phyloP scores from a whole-genome alignment of 2,113 vertebrate genomes.

The Catagonus wagneri region DNA sequence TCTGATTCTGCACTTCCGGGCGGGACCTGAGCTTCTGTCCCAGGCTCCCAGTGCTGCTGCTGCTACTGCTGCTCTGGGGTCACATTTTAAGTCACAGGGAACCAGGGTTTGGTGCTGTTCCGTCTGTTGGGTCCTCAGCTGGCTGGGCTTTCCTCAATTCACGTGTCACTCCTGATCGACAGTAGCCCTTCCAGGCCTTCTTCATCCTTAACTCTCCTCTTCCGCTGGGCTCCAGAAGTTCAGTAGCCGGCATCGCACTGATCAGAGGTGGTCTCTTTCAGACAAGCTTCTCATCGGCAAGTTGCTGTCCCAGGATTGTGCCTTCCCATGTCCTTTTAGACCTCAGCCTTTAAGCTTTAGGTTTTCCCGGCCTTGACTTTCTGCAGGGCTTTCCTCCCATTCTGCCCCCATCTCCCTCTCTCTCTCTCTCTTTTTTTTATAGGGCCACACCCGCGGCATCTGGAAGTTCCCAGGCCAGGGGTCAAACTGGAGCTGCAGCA shows the following conservation, averaged over 20 bases:
- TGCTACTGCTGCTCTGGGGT: not conserved
- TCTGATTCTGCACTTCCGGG: not conserved
- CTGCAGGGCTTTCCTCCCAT: not conserved
- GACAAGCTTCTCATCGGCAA: not conserved
- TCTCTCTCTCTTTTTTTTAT: no score
- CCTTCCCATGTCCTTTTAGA: not conserved
- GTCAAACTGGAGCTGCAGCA: no score
- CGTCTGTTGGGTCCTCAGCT: no score
- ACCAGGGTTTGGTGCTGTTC: fast-evolving
- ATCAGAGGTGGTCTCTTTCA: fast-evolving
- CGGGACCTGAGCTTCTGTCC: not conserved
- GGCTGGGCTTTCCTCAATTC: fast-evolving
- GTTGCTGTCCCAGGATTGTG: not conserved
- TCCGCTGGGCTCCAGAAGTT: not conserved
- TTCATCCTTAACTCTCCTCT: no score
- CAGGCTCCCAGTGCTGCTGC: not conserved
- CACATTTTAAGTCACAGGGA: not conserved
- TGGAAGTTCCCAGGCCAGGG: no score
- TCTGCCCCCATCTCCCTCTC: not conserved
- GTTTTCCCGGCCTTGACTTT: not conserved
- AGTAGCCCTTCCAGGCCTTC: not conserved
- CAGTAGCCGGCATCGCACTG: fast-evolving
- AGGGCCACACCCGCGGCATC: no score
- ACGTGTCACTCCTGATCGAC: not conserved
- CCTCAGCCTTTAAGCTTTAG: not conserved